Base-by-base conservation (phyloP, 2,113 vertebrate species). In the Hippocampus abdominalis region DNA sequence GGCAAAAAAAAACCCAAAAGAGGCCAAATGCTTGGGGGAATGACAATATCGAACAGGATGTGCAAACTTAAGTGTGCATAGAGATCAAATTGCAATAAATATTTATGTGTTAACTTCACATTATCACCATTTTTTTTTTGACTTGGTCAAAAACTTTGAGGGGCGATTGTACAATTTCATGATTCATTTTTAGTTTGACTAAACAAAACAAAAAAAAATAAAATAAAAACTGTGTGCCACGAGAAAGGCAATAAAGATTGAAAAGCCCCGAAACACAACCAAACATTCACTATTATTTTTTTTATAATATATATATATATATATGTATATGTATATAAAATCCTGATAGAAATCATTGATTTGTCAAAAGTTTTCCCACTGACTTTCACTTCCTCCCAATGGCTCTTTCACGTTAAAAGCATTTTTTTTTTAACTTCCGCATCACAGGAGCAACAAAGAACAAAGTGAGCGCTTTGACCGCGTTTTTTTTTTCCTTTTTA, bases 51-150 rank as follows among this genome's bases (percentile, higher is more conserved):
- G 63, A 27, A 85, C 60, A 77, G 53, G 78, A 86, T 85, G 88
- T 91, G 89, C 89, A 91, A 91, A 89, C 80, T 72, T 20, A 87
- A 88, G 59, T 88, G 88, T 90, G 89, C 89, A 91, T 91, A 91
- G 89, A 88, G 85, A 87, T 89, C 85, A 88, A 88, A 91, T 87
- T 76, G 62, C 82, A 86, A 88, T 89, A 88, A 90, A 90, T 89
- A 89, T 88, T 88, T 85, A 78, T 60, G 87, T 90, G 87, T 86
- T 82, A 84, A 85, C 68, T 66, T 12, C 62, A 46, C 48, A 59
- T 84, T 75, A 84, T 75, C 88, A 90, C 86, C 0, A 48, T 72
- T 83, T 59, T 56, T 56, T 59, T 59, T 29, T 80, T 74, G 79
- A 85, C 89, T 86, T 88, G 25, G 88, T 90, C 80, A 84, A 82